Conservation (phyloP, 2,888 invertebrate genomes). For the Drosophila setosimentum region DNA sequence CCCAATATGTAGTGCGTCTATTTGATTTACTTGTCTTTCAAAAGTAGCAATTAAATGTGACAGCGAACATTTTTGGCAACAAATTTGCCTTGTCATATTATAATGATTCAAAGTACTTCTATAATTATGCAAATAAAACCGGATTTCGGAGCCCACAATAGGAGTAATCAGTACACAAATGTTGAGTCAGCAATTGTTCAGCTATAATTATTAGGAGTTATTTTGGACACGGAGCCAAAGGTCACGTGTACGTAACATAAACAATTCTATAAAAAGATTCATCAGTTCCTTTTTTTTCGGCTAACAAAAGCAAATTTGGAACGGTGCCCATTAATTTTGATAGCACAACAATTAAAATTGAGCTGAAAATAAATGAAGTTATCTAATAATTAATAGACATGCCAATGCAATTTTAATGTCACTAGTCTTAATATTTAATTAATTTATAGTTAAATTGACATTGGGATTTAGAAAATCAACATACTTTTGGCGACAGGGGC, state of each 20-base stretch:
- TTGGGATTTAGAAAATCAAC: neutral
- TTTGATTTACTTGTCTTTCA: constrained; percentile 1
- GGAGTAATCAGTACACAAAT: constrained; percentile 30
- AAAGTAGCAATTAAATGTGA: constrained; percentile 20
- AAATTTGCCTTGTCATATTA: neutral
- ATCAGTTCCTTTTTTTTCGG: constrained; percentile 13
- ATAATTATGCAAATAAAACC: constrained; percentile 11
- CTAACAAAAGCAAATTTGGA: neutral
- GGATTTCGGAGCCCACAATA: constrained; percentile 38
- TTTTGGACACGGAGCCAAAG: constrained; percentile 33
- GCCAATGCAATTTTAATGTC: constrained; percentile 59
- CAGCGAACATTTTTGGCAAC: neutral
- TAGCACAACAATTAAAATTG: constrained; percentile 24
- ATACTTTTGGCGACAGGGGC: neutral
- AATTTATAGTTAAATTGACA: constrained; percentile 32
- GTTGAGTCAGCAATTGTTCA: constrained; percentile 36
- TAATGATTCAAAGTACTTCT: neutral
- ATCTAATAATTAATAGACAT: constrained; percentile 55
- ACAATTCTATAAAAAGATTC: constrained; percentile 23
- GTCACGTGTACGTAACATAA: constrained; percentile 28
- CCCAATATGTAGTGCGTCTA: constrained; percentile 6
- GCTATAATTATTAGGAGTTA: constrained; percentile 29
- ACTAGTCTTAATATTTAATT: constrained; percentile 47
- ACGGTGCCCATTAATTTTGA: neutral
- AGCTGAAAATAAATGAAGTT: constrained; percentile 50